A percentile compares a stretch with the other conserved stretches of the same genome.
These are phyloP conservation scores for Homarus americanus DNA, from an alignment of 1,140 invertebrate species.

Conservation along the genomic window DNA sequence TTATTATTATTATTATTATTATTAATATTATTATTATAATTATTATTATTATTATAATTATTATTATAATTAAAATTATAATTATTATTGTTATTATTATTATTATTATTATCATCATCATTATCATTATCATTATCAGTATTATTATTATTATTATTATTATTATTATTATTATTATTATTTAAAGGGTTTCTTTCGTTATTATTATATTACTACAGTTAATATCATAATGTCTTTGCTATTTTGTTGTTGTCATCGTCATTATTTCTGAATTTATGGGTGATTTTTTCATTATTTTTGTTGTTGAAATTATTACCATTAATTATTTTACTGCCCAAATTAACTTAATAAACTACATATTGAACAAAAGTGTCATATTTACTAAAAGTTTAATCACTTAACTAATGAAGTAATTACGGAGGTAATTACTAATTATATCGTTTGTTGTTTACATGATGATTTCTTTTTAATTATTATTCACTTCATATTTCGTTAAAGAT, in stretches of 20 bases:
- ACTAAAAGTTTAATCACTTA: too few relatives aligned
- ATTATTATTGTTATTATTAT: conserved; percentile 12
- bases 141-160: background rate
- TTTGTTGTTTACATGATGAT: too few relatives aligned
- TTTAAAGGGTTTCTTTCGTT: background rate
- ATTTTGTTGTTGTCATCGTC: background rate
- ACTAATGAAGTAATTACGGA: too few relatives aligned
- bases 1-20: background rate
- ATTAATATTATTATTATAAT: background rate
- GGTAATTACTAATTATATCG: too few relatives aligned
- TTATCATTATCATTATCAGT: background rate
- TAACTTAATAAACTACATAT: too few relatives aligned
- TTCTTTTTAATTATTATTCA: too few relatives aligned
- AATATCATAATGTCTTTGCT: background rate
- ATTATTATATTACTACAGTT: background rate
- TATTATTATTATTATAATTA: background rate
- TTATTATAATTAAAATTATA: background rate
- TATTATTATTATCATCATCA: background rate
- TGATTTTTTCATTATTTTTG: too few relatives aligned
- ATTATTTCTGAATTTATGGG: too few relatives aligned
- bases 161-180: background rate
- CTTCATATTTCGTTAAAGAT: too few relatives aligned
- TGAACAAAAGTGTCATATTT: too few relatives aligned
- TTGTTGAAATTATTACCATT: too few relatives aligned
- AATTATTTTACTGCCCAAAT: too few relatives aligned